These are phyloP conservation scores for Hydraecia micacea DNA, from an alignment of 2,888 invertebrate species.

Conservation along the genomic window DNA sequence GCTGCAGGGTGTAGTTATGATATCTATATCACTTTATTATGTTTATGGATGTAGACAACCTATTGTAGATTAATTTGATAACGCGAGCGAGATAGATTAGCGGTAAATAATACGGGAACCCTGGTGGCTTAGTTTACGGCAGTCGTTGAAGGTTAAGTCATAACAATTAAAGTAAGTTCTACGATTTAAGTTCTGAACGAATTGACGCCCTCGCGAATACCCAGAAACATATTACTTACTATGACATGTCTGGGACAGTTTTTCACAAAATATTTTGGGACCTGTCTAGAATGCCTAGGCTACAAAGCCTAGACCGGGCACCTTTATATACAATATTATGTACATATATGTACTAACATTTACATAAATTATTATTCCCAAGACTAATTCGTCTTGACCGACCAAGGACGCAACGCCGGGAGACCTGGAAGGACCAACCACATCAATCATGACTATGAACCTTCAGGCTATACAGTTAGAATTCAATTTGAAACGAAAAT, in stretches of 20 bases:
- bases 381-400: slow-evolving; percentile 89
- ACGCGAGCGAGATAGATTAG: no score
- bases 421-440: slow-evolving; percentile 82
- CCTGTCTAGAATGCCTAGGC: slow-evolving; percentile 61
- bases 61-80: neutral
- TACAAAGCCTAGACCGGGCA: slow-evolving; percentile 62
- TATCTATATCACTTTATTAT: neutral
- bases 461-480: slow-evolving; percentile 44
- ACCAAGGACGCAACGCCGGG: slow-evolving; percentile 83
- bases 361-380: slow-evolving; percentile 90
- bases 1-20: neutral
- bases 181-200: neutral
- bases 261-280: slow-evolving; percentile 68
- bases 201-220: neutral
- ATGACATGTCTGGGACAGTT: neutral
- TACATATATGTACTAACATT: slow-evolving; percentile 80
- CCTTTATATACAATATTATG: slow-evolving; percentile 71
- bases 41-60: neutral
- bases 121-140: neutral
- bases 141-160: slow-evolving; percentile 1
- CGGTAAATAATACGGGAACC: neutral
- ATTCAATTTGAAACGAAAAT: slow-evolving; percentile 47
- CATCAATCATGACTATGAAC: slow-evolving; percentile 57
- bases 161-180: neutral
- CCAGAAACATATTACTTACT: neutral